Conservation (phyloP, 1,140 invertebrate genomes). For the Euschistus heros region DNA sequence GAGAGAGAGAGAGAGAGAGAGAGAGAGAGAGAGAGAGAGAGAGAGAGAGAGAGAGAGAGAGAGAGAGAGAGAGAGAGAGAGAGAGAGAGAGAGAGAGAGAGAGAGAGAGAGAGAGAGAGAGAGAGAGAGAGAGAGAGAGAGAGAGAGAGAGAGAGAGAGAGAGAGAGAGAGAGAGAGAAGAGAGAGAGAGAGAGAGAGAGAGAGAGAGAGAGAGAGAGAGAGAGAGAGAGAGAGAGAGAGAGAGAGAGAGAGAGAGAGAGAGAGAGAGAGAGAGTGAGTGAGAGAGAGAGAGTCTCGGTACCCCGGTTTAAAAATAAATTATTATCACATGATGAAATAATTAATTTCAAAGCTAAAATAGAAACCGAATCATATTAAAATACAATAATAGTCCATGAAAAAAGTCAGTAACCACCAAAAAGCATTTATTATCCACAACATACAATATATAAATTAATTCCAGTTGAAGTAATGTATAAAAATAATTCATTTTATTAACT, state of each 20-base stretch:
- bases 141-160: constrained; percentile 1
- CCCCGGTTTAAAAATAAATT: too few species aligned
- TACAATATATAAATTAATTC: too few species aligned
- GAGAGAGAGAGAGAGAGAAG: neutral
- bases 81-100: constrained; percentile 19
- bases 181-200: constrained; percentile 19
- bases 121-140: constrained; percentile 16
- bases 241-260: constrained; percentile 10
- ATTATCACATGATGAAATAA: too few species aligned
- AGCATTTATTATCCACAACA: too few species aligned
- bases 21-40: neutral
- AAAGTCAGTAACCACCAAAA: too few species aligned
- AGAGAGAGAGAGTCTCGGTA: neutral
- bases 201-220: constrained; percentile 17
- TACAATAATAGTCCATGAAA: too few species aligned
- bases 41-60: constrained; percentile 18
- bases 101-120: constrained; percentile 19
- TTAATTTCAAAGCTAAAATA: too few species aligned
- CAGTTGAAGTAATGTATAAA: too few species aligned
- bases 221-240: constrained; percentile 11
- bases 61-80: constrained; percentile 20
- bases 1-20: constrained; percentile 6
- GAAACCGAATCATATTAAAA: too few species aligned
- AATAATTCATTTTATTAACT: too few species aligned
- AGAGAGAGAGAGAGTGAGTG: neutral